Conservation (phyloP, 2,888 invertebrate species). For the Acanthococcus lagerstroemiae region DNA sequence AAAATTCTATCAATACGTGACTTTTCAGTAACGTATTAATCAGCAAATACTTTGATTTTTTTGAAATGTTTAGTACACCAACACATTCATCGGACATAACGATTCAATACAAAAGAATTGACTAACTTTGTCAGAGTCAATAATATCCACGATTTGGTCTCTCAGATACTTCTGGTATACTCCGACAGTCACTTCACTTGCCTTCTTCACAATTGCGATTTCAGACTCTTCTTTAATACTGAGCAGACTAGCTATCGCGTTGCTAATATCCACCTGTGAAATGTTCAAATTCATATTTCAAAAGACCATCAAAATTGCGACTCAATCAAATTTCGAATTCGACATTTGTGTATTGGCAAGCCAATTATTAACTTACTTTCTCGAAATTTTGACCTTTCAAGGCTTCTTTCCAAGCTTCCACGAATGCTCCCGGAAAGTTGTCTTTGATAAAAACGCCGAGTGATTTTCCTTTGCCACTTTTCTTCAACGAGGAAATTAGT, state of each 20-base stretch:
- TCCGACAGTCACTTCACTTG: constrained; percentile 84
- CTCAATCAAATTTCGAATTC: not conserved
- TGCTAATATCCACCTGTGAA: constrained; percentile 64
- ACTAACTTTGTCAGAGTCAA: constrained; percentile 84
- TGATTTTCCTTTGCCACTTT: constrained; percentile 76
- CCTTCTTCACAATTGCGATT: constrained; percentile 79
- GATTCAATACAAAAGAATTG: no score
- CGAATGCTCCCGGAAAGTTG: constrained; percentile 84
- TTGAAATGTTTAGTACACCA: no score
- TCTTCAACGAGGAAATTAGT: constrained; percentile 68
- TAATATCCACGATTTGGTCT: constrained; percentile 96
- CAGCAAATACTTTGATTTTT: no score
- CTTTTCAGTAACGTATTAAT: no score
- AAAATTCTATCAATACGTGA: no score
- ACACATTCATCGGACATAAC: no score
- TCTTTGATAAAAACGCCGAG: constrained; percentile 89
- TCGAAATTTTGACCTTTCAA: constrained; percentile 71
- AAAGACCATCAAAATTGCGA: not conserved
- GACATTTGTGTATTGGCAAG: not conserved
- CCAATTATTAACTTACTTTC: constrained; percentile 45
- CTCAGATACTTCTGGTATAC: constrained; percentile 93
- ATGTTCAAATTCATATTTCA: no score
- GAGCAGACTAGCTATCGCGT: constrained; percentile 74
- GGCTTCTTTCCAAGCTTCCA: constrained; percentile 76
- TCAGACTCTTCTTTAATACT: constrained; percentile 92